A percentile compares a stretch with the other conserved stretches of the same genome.
Conservation (phyloP, 2,888 invertebrate genomes). For the Dexiosoma caninum region DNA sequence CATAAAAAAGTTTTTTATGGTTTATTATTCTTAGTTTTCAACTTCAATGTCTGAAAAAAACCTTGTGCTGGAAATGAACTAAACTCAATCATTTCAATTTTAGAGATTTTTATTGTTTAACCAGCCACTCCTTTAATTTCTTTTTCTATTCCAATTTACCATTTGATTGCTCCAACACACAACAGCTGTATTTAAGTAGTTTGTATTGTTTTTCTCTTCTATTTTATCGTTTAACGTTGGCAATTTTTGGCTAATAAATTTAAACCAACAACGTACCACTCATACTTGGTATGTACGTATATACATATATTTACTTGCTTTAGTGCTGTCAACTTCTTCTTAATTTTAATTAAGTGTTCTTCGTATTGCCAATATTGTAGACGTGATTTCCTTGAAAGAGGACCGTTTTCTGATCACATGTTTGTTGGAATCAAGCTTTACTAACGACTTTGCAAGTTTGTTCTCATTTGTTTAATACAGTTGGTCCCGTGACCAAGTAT, state of each 20-base stretch:
- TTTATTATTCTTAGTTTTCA: background rate
- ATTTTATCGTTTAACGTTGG: background rate
- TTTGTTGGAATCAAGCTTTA: too few relatives aligned
- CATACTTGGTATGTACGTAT: too few relatives aligned
- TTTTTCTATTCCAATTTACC: background rate
- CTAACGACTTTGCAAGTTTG: too few relatives aligned
- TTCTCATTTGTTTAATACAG: too few relatives aligned
- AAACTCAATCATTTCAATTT: background rate
- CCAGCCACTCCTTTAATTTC: conserved; percentile 11
- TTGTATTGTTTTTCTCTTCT: background rate
- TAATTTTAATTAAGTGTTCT: too few relatives aligned
- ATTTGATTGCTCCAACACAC: background rate
- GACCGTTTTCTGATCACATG: too few relatives aligned
- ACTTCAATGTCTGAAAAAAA: background rate
- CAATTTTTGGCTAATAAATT: background rate
- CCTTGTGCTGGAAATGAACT: background rate
- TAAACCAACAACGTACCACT: background rate
- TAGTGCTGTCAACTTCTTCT: too few relatives aligned
- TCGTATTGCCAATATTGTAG: too few relatives aligned
- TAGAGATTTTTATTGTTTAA: background rate
- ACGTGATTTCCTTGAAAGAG: too few relatives aligned
- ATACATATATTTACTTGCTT: too few relatives aligned
- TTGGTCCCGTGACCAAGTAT: too few relatives aligned
- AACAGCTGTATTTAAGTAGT: conserved; percentile 21
- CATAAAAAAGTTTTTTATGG: background rate